phyloP scores from a whole-genome alignment of 1,140 invertebrate species.

The Lepidurus packardi region DNA sequence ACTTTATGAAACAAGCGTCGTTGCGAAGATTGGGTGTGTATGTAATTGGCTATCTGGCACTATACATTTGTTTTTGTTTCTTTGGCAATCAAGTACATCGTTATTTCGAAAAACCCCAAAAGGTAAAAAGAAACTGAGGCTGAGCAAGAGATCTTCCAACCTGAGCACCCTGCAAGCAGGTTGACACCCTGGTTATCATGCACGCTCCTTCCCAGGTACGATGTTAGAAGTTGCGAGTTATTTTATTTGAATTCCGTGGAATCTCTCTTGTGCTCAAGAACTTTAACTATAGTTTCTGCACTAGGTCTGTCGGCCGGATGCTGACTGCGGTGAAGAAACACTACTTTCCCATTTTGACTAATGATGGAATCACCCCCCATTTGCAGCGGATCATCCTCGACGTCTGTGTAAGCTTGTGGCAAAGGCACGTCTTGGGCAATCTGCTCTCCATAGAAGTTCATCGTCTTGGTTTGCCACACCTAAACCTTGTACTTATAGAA shows the following conservation, averaged over 20 bases:
- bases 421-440: conserved; percentile 28
- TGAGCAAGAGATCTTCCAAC: not conserved
- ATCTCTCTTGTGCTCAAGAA: not conserved
- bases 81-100: not conserved
- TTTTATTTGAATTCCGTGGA: not conserved
- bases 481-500: not conserved
- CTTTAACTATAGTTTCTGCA: conserved; percentile 23
- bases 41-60: not conserved
- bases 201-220: not conserved
- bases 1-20: not conserved
- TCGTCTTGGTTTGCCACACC: conserved; percentile 34
- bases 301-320: conserved; percentile 34
- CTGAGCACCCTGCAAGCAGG: not conserved
- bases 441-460: conserved; percentile 33
- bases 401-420: conserved; percentile 28
- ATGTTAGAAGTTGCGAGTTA: not conserved
- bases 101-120: not conserved
- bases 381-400: conserved; percentile 38
- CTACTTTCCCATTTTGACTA: conserved; percentile 26
- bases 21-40: not conserved
- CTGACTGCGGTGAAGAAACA: conserved; percentile 33
- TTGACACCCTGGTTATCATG: not conserved
- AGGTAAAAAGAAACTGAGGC: not conserved
- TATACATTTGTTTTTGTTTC: not conserved
- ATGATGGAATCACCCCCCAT: conserved; percentile 37